phyloP scores from a whole-genome alignment of 2,888 invertebrate species.

The Ditylenchus weischeri region DNA sequence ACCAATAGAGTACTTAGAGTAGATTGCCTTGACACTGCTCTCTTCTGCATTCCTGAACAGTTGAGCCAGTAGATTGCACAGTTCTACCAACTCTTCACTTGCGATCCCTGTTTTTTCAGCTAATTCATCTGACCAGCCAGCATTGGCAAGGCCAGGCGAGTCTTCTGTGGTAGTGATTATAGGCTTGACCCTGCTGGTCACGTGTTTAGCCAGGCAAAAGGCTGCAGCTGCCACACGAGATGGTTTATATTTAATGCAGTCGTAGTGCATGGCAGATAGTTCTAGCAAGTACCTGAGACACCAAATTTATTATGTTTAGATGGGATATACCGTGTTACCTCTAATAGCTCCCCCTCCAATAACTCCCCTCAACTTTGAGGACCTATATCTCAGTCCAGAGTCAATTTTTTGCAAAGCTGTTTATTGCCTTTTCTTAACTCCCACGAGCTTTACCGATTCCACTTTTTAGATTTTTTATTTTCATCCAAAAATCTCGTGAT shows the following conservation, averaged over 20 bases:
- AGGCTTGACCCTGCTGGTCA: background rate
- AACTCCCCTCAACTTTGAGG: too few species aligned
- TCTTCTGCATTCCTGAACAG: background rate
- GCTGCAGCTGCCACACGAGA: constrained; percentile 61
- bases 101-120: constrained; percentile 10
- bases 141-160: background rate
- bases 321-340: too few species aligned
- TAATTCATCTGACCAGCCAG: constrained; percentile 10
- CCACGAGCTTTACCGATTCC: too few species aligned
- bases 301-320: too few species aligned
- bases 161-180: background rate
- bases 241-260: constrained; percentile 59
- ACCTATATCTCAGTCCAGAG: too few species aligned
- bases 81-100: constrained; percentile 14
- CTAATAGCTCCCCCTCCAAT: too few species aligned
- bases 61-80: constrained; percentile 4
- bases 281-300: constrained; percentile 58
- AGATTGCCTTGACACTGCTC: background rate
- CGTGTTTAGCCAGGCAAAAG: constrained; percentile 58
- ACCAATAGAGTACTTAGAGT: constrained; percentile 4
- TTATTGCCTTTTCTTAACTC: too few species aligned
- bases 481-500: too few species aligned
- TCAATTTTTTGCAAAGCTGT: too few species aligned
- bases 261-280: constrained; percentile 59
- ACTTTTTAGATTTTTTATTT: too few species aligned